Evolutionary conservation across 2,113 vertebrate species (phyloP).

Genomic region (Aegypius monachus): DNA sequence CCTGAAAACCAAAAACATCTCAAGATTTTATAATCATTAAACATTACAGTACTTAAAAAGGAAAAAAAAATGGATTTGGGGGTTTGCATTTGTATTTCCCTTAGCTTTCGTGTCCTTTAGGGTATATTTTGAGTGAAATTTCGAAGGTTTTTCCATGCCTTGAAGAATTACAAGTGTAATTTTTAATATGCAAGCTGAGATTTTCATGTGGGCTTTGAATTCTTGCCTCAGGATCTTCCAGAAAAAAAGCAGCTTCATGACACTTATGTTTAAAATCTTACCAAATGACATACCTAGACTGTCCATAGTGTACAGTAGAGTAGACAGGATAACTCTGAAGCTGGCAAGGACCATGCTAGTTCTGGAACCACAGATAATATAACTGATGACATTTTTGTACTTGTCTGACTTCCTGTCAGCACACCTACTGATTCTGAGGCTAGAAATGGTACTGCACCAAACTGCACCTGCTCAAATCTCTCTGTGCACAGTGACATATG

Average conservation of each 20-base stretch:
- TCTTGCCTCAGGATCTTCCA: background rate
- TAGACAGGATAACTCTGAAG: background rate
- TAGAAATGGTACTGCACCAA: background rate
- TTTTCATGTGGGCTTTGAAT: background rate
- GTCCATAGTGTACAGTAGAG: background rate
- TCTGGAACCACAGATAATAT: background rate
- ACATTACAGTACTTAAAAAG: background rate
- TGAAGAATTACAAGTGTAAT: background rate
- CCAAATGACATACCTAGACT: background rate
- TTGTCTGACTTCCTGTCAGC: slow-evolving; percentile 8
- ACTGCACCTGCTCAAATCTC: background rate
- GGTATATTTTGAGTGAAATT: background rate
- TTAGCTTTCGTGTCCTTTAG: background rate
- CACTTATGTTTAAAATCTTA: background rate
- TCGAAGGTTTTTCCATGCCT: background rate
- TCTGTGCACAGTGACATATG: background rate
- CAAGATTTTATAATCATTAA: background rate
- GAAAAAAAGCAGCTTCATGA: background rate
- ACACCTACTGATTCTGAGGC: background rate
- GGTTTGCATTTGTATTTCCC: background rate
- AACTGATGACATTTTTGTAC: slow-evolving; percentile 20
- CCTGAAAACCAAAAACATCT: background rate
- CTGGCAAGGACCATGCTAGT: background rate
- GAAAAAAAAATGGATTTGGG: accelerated
- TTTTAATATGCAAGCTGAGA: background rate